phyloP scores from a whole-genome alignment of 2,113 vertebrate genomes.

The Anseranas semipalmata region DNA sequence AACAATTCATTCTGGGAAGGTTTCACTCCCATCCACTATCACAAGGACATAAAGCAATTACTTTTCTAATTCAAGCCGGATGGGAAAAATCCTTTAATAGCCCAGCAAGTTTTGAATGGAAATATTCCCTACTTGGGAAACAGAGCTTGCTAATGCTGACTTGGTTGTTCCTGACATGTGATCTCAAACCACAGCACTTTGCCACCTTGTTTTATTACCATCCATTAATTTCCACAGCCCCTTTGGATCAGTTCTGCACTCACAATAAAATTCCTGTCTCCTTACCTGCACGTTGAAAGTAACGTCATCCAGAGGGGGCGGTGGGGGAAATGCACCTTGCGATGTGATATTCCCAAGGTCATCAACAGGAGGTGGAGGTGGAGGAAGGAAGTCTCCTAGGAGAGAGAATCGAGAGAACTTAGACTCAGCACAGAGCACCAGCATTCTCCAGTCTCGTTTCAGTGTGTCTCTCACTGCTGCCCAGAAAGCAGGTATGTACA shows the following conservation, averaged over 20 bases:
- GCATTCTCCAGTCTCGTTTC: neutral
- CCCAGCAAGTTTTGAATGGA: conserved; percentile 42
- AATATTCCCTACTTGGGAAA: conserved; percentile 55
- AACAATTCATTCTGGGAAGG: conserved; percentile 60
- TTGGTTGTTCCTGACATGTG: neutral
- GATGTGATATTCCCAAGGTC: conserved; percentile 72
- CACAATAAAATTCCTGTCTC: neutral
- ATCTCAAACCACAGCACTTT: conserved; percentile 16
- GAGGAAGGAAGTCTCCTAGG: conserved; percentile 79
- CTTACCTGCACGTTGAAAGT: conserved; percentile 74
- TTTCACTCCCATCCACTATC: neutral
- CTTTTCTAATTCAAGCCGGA: conserved; percentile 55
- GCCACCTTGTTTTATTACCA: neutral
- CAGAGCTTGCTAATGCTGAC: conserved; percentile 19
- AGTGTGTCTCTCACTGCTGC: neutral
- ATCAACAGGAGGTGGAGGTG: conserved; percentile 82
- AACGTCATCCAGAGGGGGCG: conserved; percentile 64
- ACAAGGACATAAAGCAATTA: conserved; percentile 45
- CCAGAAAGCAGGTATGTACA: neutral
- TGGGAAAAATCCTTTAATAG: conserved; percentile 64
- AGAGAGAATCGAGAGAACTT: neutral
- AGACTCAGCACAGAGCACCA: neutral
- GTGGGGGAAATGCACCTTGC: conserved; percentile 73
- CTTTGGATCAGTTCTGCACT: neutral
- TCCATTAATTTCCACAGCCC: neutral